phyloP scores from a whole-genome alignment of 2,113 vertebrate genomes.

The Fukomys damarensis region DNA sequence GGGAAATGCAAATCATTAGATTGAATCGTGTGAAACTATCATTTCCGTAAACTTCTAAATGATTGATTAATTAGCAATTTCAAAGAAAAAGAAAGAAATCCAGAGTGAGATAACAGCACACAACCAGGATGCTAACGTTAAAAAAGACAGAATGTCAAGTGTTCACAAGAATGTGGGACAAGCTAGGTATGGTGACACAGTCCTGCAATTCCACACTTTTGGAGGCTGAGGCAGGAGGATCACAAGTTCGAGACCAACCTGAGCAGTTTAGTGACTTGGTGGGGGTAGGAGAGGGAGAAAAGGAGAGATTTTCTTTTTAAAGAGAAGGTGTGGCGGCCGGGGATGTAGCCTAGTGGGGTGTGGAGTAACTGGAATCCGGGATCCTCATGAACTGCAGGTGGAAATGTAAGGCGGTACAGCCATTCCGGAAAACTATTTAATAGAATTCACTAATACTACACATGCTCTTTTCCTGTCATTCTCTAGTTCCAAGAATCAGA shows the following conservation, averaged over 20 bases:
- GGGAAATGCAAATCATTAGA: neutral
- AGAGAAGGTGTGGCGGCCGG: no score
- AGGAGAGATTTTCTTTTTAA: no score
- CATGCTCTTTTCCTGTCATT: neutral
- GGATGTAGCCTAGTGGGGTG: no score
- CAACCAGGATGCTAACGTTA: neutral
- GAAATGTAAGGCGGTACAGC: neutral
- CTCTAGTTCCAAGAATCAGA: neutral
- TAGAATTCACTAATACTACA: neutral
- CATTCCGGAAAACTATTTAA: neutral
- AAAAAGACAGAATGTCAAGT: neutral
- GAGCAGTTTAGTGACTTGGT: neutral
- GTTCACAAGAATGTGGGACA: neutral
- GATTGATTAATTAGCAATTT: neutral
- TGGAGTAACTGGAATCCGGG: fast-evolving
- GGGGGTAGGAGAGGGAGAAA: no score
- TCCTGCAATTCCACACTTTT: neutral
- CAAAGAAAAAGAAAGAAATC: neutral
- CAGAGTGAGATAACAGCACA: neutral
- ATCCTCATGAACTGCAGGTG: no score
- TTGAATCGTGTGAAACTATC: neutral
- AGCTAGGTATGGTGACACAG: neutral
- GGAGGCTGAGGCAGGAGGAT: neutral
- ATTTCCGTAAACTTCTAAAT: neutral
- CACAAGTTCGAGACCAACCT: neutral